Base-by-base conservation (phyloP, 2,888 invertebrate genomes). In the Amphipyra tragopoginis region DNA sequence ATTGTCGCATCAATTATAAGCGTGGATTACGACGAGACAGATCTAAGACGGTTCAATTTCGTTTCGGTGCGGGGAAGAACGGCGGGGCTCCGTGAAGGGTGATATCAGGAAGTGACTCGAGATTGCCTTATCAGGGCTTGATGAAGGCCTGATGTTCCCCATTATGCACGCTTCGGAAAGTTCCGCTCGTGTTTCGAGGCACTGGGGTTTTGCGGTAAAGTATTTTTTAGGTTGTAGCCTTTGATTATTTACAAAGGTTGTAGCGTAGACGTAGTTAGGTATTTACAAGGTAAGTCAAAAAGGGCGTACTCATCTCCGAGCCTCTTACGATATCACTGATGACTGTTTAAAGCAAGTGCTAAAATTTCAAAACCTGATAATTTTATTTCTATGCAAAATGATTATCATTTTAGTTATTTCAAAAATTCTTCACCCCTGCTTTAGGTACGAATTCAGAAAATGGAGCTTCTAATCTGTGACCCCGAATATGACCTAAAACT, bases 1-100 rank as follows among this genome's bases (percentile, higher is more conserved):
- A 90, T 92, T 90, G 92, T 90, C 90, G 89, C 94, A 94, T 94
- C 94, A 94, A 94, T 94, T 94, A 94, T 93, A 93, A 93, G 89
- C 90, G 83, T 83, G 94, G 94, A 92, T 94, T 94, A 94, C 89
- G 73, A 71, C 75, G 84, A 87, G 94, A 94, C 94, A 93, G 93
- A 89, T 91, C 88, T 89, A 86, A 93, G 93, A 89, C 92, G 92
- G 92, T 92, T 93, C 93, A 92, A 93, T 93, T 93, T 92, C 87
- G 88, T 81, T 78, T 77, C 67, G 78, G 69, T 72, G 82, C 76
- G 78, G 74, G 75, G 71, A 71, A 53, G 66, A 40, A 59, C 21
- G 21, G 49, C 53, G 66, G 68, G 71, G 64, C 56, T 71, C 62
- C 72, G 77, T 82, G 77, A 75, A 89, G 88, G 84, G 80, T 84